phyloP scores from a whole-genome alignment of 2,113 vertebrate species.

The Phyllostomus hastatus region DNA sequence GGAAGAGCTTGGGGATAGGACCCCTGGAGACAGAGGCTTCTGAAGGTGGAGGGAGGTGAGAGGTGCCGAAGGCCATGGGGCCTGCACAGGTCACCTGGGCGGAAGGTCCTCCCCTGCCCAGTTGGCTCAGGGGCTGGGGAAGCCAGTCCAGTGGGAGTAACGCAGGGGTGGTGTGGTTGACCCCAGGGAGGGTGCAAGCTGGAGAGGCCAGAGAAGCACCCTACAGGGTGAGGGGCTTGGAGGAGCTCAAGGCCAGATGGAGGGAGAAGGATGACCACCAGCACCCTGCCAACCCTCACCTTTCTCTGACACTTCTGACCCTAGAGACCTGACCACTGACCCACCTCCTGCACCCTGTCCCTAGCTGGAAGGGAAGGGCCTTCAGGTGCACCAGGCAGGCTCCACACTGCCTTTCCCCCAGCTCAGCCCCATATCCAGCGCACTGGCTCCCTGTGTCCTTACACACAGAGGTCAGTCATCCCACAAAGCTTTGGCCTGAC shows the following conservation, averaged over 20 bases:
- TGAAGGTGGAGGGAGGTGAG: background rate
- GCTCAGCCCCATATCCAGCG: background rate
- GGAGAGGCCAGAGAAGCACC: background rate
- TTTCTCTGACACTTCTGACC: background rate
- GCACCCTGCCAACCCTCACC: background rate
- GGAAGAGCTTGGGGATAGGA: background rate
- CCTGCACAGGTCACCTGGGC: background rate
- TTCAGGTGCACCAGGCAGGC: background rate
- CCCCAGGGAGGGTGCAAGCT: background rate
- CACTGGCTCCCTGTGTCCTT: background rate
- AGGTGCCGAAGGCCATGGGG: background rate
- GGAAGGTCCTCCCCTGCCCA: background rate
- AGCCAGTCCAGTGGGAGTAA: background rate
- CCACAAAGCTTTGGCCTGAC: background rate
- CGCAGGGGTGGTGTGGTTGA: background rate
- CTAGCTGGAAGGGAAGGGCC: background rate
- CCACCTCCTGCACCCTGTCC: background rate
- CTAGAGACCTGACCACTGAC: background rate
- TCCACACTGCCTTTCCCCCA: background rate
- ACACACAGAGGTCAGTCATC: background rate
- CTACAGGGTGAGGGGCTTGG: background rate
- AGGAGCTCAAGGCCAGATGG: background rate
- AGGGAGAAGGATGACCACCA: background rate
- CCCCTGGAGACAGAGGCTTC: background rate
- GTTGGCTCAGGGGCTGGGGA: background rate